Evolutionary conservation across 2,888 invertebrate species (phyloP).

Genomic region (Branchellion lobata): DNA sequence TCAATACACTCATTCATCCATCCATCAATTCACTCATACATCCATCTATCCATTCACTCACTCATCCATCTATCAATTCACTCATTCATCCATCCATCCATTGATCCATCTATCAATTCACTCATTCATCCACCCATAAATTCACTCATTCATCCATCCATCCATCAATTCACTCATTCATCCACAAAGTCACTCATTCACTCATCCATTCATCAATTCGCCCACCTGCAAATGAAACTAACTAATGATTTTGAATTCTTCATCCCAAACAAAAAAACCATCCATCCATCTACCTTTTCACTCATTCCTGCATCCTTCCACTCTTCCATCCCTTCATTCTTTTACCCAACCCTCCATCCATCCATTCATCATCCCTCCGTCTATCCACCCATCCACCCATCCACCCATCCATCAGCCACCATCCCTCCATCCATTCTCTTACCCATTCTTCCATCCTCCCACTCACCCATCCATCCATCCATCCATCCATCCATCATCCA

Average conservation of each 20-base stretch:
- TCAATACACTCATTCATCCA: too few relatives aligned
- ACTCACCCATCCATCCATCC: background rate
- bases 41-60: too few relatives aligned
- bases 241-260: background rate
- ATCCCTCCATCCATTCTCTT: too few relatives aligned
- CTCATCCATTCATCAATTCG: slow-evolving; percentile 8
- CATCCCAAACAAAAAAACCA: background rate
- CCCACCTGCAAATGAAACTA: background rate
- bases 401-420: background rate
- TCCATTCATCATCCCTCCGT: background rate
- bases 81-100: too few relatives aligned
- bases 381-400: background rate
- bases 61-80: too few relatives aligned
- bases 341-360: background rate
- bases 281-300: background rate
- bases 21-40: too few relatives aligned
- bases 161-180: background rate
- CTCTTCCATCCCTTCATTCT: background rate
- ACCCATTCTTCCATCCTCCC: background rate
- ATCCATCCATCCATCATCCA: slow-evolving; percentile 6
- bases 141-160: too few relatives aligned
- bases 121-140: too few relatives aligned
- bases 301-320: background rate
- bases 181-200: background rate
- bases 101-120: too few relatives aligned